Evolutionary conservation across 1,140 invertebrate species (phyloP), one percentile per base, ranked within the genome.

Genomic region (Philotrypesis tridentata): DNA sequence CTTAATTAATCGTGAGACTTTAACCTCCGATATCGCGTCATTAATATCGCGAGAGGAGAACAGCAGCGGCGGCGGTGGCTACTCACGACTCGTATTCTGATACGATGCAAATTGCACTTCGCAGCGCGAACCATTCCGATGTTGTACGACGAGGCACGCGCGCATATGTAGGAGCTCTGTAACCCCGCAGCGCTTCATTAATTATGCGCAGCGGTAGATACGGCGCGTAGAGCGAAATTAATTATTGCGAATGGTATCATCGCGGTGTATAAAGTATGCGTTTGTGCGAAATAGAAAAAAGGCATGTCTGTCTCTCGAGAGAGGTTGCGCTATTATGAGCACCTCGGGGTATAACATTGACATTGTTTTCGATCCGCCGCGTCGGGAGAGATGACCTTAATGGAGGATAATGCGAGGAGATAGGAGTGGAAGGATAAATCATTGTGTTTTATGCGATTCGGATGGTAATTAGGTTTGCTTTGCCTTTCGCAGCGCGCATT

Each of bases 321-420:
- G n/a, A n/a, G n/a, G n/a, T n/a, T n/a, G n/a, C n/a, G n/a, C n/a
- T n/a, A n/a, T n/a, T n/a, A n/a, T n/a, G n/a, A n/a, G n/a, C 23
- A 43, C n/a, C 25, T n/a, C 11, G 33, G n/a, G n/a, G n/a, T n/a
- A n/a, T 73, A 73, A 60, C 71, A 73, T 73, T 73, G 71, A 73
- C 71, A 73, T 60, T 60, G 43, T 73, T 73, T 73, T 43, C 27
- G 9, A 60, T 29, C 25, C 31, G 43, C 21, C 21, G 71, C 1
- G n/a, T 71, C 11, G n/a, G 5, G 23, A 11, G 25, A 55, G 48
- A 55, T 55, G 48, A n/a, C 48, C 48, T 55, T 55, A 55, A 21
- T 55, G 21, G 17, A 55, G 48, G 6, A n/a, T 21, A 55, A 55
- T 55, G n/a, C 17, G 48, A 55, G 21, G n/a, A 4, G 7, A 17